Percentiles rank a stretch among this genome's conserved stretches.
Conservation (phyloP, 1,140 invertebrate genomes). For the Branchinecta lynchi region DNA sequence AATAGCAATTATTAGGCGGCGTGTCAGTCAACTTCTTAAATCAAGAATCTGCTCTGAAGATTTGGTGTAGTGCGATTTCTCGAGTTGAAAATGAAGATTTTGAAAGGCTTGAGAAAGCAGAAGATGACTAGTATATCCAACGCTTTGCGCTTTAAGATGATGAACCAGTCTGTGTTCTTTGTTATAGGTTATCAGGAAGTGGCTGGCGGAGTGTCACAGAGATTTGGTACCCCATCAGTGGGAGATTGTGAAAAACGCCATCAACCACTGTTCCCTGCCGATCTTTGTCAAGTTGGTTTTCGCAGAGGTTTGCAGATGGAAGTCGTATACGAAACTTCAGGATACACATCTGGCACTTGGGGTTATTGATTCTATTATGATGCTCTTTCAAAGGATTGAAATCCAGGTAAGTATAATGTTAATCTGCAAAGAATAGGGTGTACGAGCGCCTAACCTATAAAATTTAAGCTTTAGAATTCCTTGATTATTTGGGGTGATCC, state of each 20-base stretch:
- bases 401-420: conserved; percentile 44
- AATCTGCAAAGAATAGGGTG: not conserved
- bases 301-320: conserved; percentile 89
- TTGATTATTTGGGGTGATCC: conserved; percentile 13
- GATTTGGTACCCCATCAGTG: conserved; percentile 85
- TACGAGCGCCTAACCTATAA: too few relatives aligned
- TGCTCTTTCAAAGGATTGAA: conserved; percentile 86
- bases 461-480: not conserved
- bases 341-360: conserved; percentile 81
- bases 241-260: conserved; percentile 75
- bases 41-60: too few relatives aligned
- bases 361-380: conserved; percentile 95
- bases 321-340: conserved; percentile 83
- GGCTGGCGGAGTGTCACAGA: conserved; percentile 78
- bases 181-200: conserved; percentile 43
- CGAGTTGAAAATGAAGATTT: too few relatives aligned
- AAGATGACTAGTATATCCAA: too few relatives aligned
- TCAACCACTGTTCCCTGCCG: conserved; percentile 63
- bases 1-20: too few relatives aligned
- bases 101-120: too few relatives aligned
- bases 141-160: too few relatives aligned
- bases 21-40: too few relatives aligned
- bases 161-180: not conserved
- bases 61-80: too few relatives aligned
- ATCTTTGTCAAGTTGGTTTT: conserved; percentile 96